Evolutionary conservation across 2,113 vertebrate species (phyloP).

Genomic region (Andinoacara biseriatus): DNA sequence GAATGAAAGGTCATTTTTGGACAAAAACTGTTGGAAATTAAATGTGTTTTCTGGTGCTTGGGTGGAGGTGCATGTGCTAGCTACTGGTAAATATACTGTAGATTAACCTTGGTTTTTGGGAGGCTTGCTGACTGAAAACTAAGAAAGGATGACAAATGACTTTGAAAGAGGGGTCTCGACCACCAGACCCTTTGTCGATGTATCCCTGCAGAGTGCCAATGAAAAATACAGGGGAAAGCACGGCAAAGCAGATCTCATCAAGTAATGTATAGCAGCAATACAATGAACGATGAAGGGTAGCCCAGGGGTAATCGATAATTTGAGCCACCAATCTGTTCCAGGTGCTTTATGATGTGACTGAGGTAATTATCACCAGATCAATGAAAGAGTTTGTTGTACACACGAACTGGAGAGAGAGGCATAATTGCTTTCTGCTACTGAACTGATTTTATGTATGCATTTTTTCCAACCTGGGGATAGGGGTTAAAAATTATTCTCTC

Average conservation of each 20-base stretch:
- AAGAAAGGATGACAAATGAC: conserved; percentile 62
- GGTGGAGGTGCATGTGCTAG: neutral
- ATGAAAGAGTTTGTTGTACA: conserved; percentile 79
- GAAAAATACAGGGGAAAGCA: conserved; percentile 53
- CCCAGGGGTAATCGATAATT: conserved; percentile 77
- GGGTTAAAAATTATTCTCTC: conserved; percentile 53
- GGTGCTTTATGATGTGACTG: conserved; percentile 83
- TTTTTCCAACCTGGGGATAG: conserved; percentile 49
- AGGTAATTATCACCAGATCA: conserved; percentile 82
- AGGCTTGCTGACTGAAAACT: conserved; percentile 27
- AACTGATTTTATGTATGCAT: conserved; percentile 71
- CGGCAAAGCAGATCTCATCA: conserved; percentile 72
- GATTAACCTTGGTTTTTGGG: conserved; percentile 46
- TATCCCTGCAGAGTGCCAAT: conserved; percentile 35
- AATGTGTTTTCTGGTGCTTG: conserved; percentile 20
- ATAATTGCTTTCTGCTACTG: conserved; percentile 78
- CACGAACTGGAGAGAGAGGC: conserved; percentile 54
- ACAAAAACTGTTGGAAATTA: conserved; percentile 59
- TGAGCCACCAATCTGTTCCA: conserved; percentile 81
- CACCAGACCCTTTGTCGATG: conserved; percentile 61
- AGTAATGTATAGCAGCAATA: conserved; percentile 73
- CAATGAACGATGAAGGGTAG: conserved; percentile 76
- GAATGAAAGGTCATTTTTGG: conserved; percentile 75
- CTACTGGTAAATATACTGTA: neutral
- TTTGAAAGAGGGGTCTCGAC: conserved; percentile 52